Base-by-base conservation (phyloP, 2,888 invertebrate genomes). In the Heliconius charithonia region DNA sequence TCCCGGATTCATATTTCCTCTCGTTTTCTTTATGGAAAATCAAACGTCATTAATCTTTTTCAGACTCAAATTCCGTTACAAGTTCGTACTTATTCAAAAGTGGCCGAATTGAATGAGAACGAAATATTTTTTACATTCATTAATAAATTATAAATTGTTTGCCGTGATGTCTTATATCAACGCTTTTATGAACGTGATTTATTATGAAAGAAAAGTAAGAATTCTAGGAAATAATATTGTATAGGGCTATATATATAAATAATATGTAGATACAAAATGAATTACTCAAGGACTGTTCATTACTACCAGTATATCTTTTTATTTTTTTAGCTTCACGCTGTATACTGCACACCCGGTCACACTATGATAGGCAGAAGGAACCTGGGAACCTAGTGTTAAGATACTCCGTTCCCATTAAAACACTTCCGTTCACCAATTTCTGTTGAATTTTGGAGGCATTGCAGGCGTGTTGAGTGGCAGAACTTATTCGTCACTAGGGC, bases 61-160 rank as follows among this genome's bases (percentile, higher is more conserved):
- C 83, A 80, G 80, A 77, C 77, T 82, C 79, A 83, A 84, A 89
- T 90, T 91, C 88, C 89, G 88, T 89, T 91, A 87, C 87, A 89
- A 88, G 88, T 90, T 85, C 86, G 86, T 85, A 22, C 51, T 51
- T 51, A 89, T 91, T 91, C 89, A 91, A 89, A 41, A 90, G 90
- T 89, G 86, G 85, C 84, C 84, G 86, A 88, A 90, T 89, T 91
- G 87, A 92, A 92, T 91, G 85, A 87, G 82, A 89, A 87, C 85
- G 41, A 86, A 85, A 86, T 79, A 84, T 78, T 83, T 86, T 86
- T 51, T 85, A 83, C 86, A 85, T 85, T 90, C 88, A 92, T 92
- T 91, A 62, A 78, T 78, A 62, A 89, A 91, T 92, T 87, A 85
- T 82, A 75, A 81, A 83, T 82, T 74, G 79, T 81, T 73, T 78